phyloP scores from a whole-genome alignment of 1,140 invertebrate species.

The Drosophila truncata region DNA sequence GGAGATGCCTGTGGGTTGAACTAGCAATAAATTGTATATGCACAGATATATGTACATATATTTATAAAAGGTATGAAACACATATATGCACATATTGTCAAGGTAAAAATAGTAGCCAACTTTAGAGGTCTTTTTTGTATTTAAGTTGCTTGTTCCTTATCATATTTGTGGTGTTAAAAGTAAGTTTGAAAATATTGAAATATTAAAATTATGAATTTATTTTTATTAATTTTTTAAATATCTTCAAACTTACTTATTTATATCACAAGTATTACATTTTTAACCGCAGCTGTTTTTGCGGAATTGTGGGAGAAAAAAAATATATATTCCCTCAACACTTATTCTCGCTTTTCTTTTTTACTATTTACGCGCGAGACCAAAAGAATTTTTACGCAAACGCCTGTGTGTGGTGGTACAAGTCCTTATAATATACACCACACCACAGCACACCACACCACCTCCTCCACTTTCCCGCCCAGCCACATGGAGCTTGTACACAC shows the following conservation, averaged over 20 bases:
- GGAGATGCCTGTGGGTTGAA: slow-evolving; percentile 13
- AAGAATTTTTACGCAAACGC: slow-evolving; percentile 67
- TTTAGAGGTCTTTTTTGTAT: not conserved
- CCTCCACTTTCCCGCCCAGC: slow-evolving; percentile 9
- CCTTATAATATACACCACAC: slow-evolving; percentile 18
- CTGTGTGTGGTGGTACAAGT: slow-evolving; percentile 27
- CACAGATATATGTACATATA: not conserved
- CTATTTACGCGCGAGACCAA: slow-evolving; percentile 61
- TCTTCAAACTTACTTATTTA: no score
- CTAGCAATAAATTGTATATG: slow-evolving; percentile 20
- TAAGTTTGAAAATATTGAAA: no score
- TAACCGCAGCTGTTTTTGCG: not conserved
- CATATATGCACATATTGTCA: not conserved
- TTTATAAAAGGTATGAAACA: not conserved
- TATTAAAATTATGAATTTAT: no score
- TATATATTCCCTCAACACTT: slow-evolving; percentile 25
- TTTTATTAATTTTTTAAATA: no score
- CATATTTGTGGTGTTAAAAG: no score
- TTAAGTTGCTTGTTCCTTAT: not conserved
- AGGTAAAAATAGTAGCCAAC: not conserved
- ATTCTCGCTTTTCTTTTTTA: slow-evolving; percentile 55
- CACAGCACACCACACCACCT: not conserved
- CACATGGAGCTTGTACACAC: slow-evolving; percentile 54
- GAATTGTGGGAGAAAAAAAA: not conserved
- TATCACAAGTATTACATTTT: not conserved